A percentile compares a stretch with the other conserved stretches of the same genome.
Evolutionary conservation across 2,888 invertebrate genomes (phyloP).

Genomic region (Thecocarcelia acutangulata): DNA sequence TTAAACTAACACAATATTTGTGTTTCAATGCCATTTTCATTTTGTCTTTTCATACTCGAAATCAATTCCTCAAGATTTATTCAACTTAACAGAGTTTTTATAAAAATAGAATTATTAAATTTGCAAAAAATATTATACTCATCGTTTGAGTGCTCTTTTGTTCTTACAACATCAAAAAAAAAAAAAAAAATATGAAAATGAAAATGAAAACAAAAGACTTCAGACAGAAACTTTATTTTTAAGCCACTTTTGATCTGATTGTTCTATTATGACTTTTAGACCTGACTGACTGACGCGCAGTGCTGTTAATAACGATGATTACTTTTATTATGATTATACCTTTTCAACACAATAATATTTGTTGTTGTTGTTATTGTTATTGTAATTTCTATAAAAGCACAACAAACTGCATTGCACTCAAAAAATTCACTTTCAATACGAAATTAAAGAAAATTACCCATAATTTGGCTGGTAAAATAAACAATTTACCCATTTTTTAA

Average conservation of each 20-base stretch:
- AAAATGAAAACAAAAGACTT: constrained; percentile 36
- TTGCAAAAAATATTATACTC: constrained; percentile 24
- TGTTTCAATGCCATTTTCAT: background rate
- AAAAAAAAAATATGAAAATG: background rate
- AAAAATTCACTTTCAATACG: constrained; percentile 68
- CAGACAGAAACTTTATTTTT: constrained; percentile 40
- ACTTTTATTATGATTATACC: constrained; percentile 60
- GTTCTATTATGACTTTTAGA: constrained; percentile 23
- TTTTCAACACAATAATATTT: constrained; percentile 69
- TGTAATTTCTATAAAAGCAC: constrained; percentile 71
- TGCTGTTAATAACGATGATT: constrained; percentile 43
- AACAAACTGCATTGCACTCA: constrained; percentile 45
- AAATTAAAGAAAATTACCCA: constrained; percentile 66
- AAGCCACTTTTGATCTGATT: constrained; percentile 39
- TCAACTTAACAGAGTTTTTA: background rate
- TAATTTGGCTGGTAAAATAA: constrained; percentile 68
- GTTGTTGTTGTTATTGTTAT: constrained; percentile 70
- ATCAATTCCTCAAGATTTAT: too few species aligned
- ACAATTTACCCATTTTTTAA: constrained; percentile 68
- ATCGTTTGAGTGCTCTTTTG: constrained; percentile 12
- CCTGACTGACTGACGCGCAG: constrained; percentile 1
- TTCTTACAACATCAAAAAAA: background rate
- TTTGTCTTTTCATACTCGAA: background rate
- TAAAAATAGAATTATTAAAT: constrained; percentile 49
- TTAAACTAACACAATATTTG: too few species aligned